Conservation (phyloP, 1,140 invertebrate species). For the Adoxophyes honmai region DNA sequence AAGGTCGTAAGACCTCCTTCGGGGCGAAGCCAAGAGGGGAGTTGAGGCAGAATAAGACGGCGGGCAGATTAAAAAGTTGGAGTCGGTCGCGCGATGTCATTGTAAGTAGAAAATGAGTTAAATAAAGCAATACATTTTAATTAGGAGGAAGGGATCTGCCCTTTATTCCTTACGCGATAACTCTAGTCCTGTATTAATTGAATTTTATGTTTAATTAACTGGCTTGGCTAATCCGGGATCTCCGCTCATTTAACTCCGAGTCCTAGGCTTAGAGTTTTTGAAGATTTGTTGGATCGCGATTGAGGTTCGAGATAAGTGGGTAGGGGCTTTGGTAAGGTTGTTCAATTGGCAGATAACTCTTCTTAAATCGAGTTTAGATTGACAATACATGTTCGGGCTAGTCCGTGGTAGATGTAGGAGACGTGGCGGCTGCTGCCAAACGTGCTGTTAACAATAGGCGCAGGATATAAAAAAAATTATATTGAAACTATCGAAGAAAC, state of each 20-base stretch:
- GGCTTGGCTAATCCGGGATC: not conserved
- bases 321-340: not conserved
- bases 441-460: too few species aligned
- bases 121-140: slow-evolving; percentile 77
- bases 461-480: too few species aligned
- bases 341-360: too few species aligned
- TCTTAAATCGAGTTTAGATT: too few species aligned
- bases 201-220: slow-evolving; percentile 77
- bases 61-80: slow-evolving; percentile 73
- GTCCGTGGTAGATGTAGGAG: too few species aligned
- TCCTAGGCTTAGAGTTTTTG: not conserved
- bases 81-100: slow-evolving; percentile 69
- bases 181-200: slow-evolving; percentile 71
- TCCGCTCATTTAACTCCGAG: not conserved
- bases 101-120: slow-evolving; percentile 76
- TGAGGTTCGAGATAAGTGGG: not conserved
- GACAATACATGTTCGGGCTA: too few species aligned
- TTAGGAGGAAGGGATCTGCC: slow-evolving; percentile 69
- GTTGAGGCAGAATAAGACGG: slow-evolving; percentile 56
- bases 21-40: not conserved
- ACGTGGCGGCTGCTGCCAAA: too few species aligned
- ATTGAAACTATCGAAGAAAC: too few species aligned
- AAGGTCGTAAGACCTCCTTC: slow-evolving; percentile 23
- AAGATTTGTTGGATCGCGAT: not conserved
- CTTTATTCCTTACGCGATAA: slow-evolving; percentile 73